Percentiles rank a stretch among this genome's conserved stretches.
Conservation (phyloP, 2,888 invertebrate species). For the Agelastica alni region DNA sequence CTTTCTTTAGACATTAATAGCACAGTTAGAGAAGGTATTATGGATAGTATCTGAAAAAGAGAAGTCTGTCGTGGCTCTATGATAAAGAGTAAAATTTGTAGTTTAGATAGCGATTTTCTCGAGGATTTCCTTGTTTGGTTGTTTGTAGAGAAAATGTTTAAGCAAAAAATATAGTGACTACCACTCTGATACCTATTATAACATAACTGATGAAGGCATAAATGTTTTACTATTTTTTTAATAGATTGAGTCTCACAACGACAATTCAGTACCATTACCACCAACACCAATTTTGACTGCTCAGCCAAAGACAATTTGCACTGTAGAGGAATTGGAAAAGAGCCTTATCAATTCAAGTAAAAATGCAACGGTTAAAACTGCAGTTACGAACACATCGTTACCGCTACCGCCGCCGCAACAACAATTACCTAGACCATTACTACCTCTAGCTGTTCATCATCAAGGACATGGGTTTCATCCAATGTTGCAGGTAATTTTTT, state of each 20-base stretch:
- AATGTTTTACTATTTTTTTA: neutral
- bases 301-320: constrained; percentile 65
- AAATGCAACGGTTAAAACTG: constrained; percentile 40
- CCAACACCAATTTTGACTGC: constrained; percentile 24
- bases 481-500: constrained; percentile 38
- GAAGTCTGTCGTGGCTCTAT: no score
- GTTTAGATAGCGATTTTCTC: no score
- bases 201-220: neutral
- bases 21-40: no score
- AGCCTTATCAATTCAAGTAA: constrained; percentile 61
- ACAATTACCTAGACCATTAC: constrained; percentile 30
- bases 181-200: neutral
- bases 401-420: constrained; percentile 42
- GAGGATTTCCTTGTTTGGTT: no score
- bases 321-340: constrained; percentile 74
- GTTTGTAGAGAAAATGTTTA: no score
- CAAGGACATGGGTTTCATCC: constrained; percentile 36
- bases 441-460: constrained; percentile 31
- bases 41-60: no score
- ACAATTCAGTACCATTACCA: constrained; percentile 16
- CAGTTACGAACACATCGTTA: constrained; percentile 2
- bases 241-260: constrained; percentile 41
- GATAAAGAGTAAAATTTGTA: no score
- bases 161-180: no score
- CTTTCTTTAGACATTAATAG: no score